These are phyloP conservation scores for Drosophila littoralis DNA, from an alignment of 1,140 invertebrate species.

Conservation along the genomic window DNA sequence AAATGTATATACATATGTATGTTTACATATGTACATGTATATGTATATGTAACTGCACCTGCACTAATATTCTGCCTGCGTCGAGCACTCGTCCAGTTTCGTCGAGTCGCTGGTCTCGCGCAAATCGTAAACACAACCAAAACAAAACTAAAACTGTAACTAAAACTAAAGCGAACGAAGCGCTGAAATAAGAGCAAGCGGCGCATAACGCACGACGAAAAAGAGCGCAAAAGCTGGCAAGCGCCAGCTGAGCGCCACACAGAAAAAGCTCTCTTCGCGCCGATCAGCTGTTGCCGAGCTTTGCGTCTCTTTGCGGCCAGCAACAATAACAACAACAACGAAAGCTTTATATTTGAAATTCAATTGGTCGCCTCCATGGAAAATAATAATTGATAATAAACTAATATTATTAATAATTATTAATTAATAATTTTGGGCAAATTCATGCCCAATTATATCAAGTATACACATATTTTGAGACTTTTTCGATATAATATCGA, in stretches of 20 bases:
- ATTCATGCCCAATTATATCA: too few relatives aligned
- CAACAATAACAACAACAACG: neutral
- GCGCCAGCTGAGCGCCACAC: neutral
- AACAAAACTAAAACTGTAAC: conserved; percentile 38
- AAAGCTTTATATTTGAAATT: too few relatives aligned
- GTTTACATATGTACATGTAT: neutral
- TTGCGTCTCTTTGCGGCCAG: conserved; percentile 4
- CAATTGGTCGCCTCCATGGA: too few relatives aligned
- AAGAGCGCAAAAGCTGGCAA: conserved; percentile 1
- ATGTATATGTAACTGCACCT: conserved; percentile 10
- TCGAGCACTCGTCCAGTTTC: neutral
- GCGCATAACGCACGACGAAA: neutral
- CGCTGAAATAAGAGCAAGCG: conserved; percentile 5
- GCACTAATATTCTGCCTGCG: conserved; percentile 1
- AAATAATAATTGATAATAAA: too few relatives aligned
- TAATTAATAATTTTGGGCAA: too few relatives aligned
- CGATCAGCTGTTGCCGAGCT: conserved; percentile 39
- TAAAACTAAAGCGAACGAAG: conserved; percentile 2
- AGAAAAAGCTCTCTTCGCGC: conserved; percentile 17
- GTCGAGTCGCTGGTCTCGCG: conserved; percentile 1
- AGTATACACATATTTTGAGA: too few relatives aligned
- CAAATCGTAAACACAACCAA: conserved; percentile 34
- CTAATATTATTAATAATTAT: too few relatives aligned
- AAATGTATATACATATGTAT: neutral
- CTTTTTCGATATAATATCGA: too few relatives aligned